A percentile compares a stretch with the other conserved stretches of the same genome.
Evolutionary conservation across 2,113 vertebrate species (phyloP).

Genomic region (Canis aureus): DNA sequence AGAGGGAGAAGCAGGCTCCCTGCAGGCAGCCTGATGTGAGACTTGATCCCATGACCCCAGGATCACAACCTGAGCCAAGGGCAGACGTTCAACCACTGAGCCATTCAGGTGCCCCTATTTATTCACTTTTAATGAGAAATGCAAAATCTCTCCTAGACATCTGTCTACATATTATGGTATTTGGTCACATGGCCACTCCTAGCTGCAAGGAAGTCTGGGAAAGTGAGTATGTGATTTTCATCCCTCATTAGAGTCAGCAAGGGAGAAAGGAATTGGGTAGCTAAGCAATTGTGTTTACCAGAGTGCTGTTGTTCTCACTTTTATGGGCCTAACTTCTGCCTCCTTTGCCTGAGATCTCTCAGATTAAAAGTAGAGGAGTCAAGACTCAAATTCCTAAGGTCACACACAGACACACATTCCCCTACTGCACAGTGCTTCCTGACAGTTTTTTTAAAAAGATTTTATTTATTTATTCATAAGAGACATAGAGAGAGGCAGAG

Average conservation of each 20-base stretch:
- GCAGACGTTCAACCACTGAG: not conserved
- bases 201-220: not conserved
- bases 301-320: not conserved
- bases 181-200: not conserved
- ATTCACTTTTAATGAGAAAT: not conserved
- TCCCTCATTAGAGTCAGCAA: not conserved
- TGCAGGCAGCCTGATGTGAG: too few relatives aligned
- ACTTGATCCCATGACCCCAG: too few relatives aligned
- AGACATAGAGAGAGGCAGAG: too few relatives aligned
- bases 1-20: too few relatives aligned
- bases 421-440: not conserved
- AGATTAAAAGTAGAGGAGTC: not conserved
- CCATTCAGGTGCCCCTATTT: too few relatives aligned
- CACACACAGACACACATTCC: not conserved
- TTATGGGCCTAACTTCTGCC: not conserved
- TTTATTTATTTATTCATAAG: too few relatives aligned
- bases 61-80: too few relatives aligned
- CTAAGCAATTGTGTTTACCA: not conserved
- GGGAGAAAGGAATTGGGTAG: not conserved
- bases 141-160: not conserved
- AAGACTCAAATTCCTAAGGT: not conserved
- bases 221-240: not conserved
- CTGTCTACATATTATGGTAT: not conserved
- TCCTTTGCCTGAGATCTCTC: not conserved
- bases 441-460: not conserved